phyloP scores from a whole-genome alignment of 2,797 vertebrate genomes.

The Squalus acanthias region DNA sequence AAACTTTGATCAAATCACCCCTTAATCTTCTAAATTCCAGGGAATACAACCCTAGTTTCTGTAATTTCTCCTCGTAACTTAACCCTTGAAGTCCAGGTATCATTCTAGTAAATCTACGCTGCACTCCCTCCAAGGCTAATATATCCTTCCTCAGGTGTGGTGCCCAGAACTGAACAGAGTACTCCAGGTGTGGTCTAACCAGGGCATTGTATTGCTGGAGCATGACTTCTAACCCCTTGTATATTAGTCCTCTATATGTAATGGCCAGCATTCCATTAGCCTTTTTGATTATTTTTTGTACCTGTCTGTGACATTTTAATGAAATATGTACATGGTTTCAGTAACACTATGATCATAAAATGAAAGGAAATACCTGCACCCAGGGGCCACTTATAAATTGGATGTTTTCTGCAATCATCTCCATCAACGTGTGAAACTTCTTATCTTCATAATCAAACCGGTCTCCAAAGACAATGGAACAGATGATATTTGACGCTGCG shows the following conservation, averaged over 20 bases:
- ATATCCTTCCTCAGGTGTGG: too few species aligned
- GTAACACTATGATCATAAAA: neutral
- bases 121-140: too few species aligned
- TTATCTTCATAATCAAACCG: conserved; percentile 60
- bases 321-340: neutral
- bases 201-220: neutral
- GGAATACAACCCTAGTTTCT: too few species aligned
- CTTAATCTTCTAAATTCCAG: too few species aligned
- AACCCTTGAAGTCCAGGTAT: too few species aligned
- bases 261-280: neutral
- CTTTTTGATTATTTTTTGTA: too few species aligned
- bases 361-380: conserved; percentile 51
- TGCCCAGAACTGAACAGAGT: too few species aligned
- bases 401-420: conserved; percentile 38
- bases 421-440: conserved; percentile 53
- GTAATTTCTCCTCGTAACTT: too few species aligned
- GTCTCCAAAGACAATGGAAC: conserved; percentile 59
- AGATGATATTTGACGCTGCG: conserved; percentile 62
- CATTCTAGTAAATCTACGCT: too few species aligned
- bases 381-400: conserved; percentile 47
- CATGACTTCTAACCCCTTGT: neutral
- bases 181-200: too few species aligned
- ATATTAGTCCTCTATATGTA: neutral
- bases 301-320: too few species aligned
- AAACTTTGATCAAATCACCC: too few species aligned